Base-by-base conservation (phyloP, 92 coral and sea anemone species). In the Actinernus sp. region DNA sequence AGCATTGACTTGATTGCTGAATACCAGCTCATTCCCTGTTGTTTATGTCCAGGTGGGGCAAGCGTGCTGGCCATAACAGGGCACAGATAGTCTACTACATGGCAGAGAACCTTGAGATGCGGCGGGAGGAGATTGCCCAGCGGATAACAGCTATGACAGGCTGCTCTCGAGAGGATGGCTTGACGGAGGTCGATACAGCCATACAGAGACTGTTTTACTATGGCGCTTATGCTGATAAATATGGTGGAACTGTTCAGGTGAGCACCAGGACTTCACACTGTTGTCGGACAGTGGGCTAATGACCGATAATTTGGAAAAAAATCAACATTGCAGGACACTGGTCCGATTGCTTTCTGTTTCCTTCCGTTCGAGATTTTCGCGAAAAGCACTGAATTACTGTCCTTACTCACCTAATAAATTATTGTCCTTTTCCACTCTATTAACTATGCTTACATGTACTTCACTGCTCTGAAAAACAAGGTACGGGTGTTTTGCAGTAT, bases 41-140 rank as follows among this genome's bases (percentile, higher is more conserved):
- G n/a, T n/a, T n/a, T n/a, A n/a, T n/a, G n/a, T n/a, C n/a, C 47
- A 93, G 98, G 26, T 93, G 98, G 98, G 96, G 98, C 2, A 93
- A 93, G 52, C 62, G 97, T 37, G 96, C 98, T 3, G 93, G 93
- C 58, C 98, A 93, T 71, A 91, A 83, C 81, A 76, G 98, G 47
- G 97, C 98, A 11, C 98, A 93, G 59, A 91, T 93, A 31, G 86
- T 93, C 22, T 93, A 90, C 86, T 93, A 93, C 69, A 79, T 93
- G 93, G 98, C 98, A 3, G 98, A 93, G 61, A 93, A 93, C 58
- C 78, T 93, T 38, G 98, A 93, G 68, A 63, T 83, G 55, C 76
- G 98, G 25, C 94, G 61, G 50, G 65, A 21, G 12, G 98, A 93
- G 68, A 69, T 93, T 43, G 89, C 97, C 34, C 75, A 70, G 72